Evolutionary conservation across 2,797 vertebrate genomes (phyloP).

Genomic region (Diglossa cyanea): DNA sequence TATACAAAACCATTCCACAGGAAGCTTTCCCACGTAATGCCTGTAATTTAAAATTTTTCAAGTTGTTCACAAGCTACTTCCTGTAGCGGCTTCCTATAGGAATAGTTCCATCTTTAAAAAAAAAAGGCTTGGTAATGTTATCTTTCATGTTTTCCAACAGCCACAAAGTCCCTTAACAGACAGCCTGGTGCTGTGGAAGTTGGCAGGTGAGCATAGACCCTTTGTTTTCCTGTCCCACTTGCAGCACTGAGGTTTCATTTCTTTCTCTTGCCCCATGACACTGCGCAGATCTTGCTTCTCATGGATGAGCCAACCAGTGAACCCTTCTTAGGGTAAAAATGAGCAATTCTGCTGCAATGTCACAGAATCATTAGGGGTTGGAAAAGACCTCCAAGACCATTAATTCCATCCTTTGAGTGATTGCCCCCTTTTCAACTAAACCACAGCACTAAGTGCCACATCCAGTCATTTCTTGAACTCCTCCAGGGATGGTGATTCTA

Average conservation of each 20-base stretch:
- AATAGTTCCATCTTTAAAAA: neutral
- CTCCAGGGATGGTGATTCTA: neutral
- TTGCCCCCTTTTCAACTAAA: neutral
- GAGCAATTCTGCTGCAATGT: neutral
- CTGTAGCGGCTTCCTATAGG: neutral
- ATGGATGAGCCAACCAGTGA: accelerated
- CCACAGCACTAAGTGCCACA: accelerated
- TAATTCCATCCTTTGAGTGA: neutral
- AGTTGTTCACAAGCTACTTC: neutral
- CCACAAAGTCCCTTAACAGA: neutral
- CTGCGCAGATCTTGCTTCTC: neutral
- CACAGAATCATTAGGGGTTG: neutral
- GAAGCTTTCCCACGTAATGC: neutral
- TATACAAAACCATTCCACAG: neutral
- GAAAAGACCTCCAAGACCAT: neutral
- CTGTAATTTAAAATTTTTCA: neutral
- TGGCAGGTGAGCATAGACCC: accelerated
- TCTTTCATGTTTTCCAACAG: neutral
- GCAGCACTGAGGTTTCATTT: neutral
- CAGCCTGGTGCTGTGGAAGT: neutral
- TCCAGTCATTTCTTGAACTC: neutral
- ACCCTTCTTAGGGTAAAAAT: neutral
- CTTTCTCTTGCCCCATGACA: neutral
- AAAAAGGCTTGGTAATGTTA: neutral
- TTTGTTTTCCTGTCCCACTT: neutral